phyloP scores from a whole-genome alignment of 1,140 invertebrate genomes.

The Lordiphosa mommai region DNA sequence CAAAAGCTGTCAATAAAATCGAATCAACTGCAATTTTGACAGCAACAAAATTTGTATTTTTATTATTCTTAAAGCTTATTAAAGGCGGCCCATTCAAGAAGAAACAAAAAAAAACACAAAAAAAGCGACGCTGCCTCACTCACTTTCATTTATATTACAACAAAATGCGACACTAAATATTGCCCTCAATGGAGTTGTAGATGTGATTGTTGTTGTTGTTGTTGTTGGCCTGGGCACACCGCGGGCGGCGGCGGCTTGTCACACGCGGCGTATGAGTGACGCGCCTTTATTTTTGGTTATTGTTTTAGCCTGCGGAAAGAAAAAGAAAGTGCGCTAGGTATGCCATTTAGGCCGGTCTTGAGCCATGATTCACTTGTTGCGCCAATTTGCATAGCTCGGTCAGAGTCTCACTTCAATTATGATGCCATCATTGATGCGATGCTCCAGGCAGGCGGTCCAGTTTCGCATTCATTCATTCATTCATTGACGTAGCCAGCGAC shows the following conservation, averaged over 20 bases:
- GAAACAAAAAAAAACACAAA: slow-evolving; percentile 8
- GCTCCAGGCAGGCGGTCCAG: slow-evolving; percentile 45
- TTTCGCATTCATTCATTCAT: slow-evolving; percentile 70
- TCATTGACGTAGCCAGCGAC: slow-evolving; percentile 40
- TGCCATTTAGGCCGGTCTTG: slow-evolving; percentile 32
- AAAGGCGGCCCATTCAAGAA: slow-evolving; percentile 54
- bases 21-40: slow-evolving; percentile 54
- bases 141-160: slow-evolving; percentile 78
- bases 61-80: slow-evolving; percentile 61
- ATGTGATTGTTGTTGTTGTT: slow-evolving; percentile 25
- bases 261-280: slow-evolving; percentile 75
- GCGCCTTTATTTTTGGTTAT: slow-evolving; percentile 76
- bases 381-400: slow-evolving; percentile 52
- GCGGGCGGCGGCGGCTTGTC: slow-evolving; percentile 63
- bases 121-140: slow-evolving; percentile 44
- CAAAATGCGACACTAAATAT: slow-evolving; percentile 72
- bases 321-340: slow-evolving; percentile 70
- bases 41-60: slow-evolving; percentile 63
- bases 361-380: slow-evolving; percentile 58
- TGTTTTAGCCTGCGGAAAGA: slow-evolving; percentile 67
- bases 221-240: slow-evolving; percentile 43
- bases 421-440: slow-evolving; percentile 44
- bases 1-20: slow-evolving; percentile 59
- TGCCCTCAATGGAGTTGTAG: slow-evolving; percentile 41
- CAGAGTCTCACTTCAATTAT: slow-evolving; percentile 14